A percentile compares a stretch with the other conserved stretches of the same genome.
These are phyloP conservation scores for Artemia sinica DNA, from an alignment of 2,888 invertebrate species.

Conservation along the genomic window DNA sequence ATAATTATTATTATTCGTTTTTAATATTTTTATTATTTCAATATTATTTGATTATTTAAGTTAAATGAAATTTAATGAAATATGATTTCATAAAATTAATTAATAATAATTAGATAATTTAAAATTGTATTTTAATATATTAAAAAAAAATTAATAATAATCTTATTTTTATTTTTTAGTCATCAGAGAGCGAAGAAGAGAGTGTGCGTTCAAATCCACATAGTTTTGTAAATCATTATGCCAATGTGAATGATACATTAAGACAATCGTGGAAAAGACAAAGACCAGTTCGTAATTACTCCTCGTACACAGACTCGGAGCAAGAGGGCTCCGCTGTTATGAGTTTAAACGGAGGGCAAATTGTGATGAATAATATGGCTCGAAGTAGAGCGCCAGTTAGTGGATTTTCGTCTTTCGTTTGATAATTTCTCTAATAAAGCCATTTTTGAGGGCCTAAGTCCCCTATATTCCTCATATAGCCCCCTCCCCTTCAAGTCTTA, in stretches of 20 bases:
- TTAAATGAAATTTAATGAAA: too few relatives aligned
- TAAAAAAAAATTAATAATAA: background rate
- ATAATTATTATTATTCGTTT: too few relatives aligned
- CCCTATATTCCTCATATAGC: background rate
- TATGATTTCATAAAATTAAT: too few relatives aligned
- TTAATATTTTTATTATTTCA: too few relatives aligned
- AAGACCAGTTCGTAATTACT: slow-evolving; percentile 79
- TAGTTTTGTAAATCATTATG: slow-evolving; percentile 88
- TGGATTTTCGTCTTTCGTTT: slow-evolving; percentile 97
- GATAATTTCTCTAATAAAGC: slow-evolving; percentile 32
- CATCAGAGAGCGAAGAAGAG: slow-evolving; percentile 79
- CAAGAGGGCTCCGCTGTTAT: slow-evolving; percentile 89
- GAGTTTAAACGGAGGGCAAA: slow-evolving; percentile 86
- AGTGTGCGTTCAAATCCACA: slow-evolving; percentile 81
- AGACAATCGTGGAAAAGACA: slow-evolving; percentile 88
- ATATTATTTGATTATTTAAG: too few relatives aligned
- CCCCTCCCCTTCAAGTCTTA: background rate
- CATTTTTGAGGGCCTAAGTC: background rate
- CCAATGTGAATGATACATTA: slow-evolving; percentile 82
- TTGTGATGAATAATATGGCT: slow-evolving; percentile 94
- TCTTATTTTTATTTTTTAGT: slow-evolving; percentile 38
- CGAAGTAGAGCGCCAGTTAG: slow-evolving; percentile 84
- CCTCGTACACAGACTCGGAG: slow-evolving; percentile 89
- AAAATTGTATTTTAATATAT: background rate
- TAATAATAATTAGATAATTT: too few relatives aligned